These are phyloP conservation scores for Diabrotica undecimpunctata DNA, from an alignment of 1,140 invertebrate genomes.

Conservation along the genomic window DNA sequence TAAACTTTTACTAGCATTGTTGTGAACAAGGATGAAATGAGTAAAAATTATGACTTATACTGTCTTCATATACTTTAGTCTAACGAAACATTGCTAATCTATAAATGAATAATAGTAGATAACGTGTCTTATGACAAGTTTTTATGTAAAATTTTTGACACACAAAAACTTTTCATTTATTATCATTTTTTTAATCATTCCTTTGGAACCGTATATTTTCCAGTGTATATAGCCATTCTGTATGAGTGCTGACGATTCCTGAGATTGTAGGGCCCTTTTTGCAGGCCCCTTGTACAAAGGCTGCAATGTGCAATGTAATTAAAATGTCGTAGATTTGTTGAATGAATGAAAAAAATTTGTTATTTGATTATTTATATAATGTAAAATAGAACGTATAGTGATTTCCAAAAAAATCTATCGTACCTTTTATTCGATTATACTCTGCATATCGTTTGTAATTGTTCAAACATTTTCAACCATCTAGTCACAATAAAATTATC, in stretches of 20 bases:
- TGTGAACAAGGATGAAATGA: no score
- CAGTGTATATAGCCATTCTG: slow-evolving; percentile 7
- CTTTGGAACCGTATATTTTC: no score
- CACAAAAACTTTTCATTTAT: no score
- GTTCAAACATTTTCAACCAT: slow-evolving; percentile 46
- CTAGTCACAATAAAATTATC: slow-evolving; percentile 47
- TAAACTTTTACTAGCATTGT: no score
- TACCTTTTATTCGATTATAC: slow-evolving; percentile 43
- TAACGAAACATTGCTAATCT: no score
- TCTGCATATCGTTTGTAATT: slow-evolving; percentile 49
- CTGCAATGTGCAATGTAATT: slow-evolving; percentile 42
- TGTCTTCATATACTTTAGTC: no score
- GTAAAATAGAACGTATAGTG: slow-evolving; percentile 23
- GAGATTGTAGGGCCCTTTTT: slow-evolving; percentile 32
- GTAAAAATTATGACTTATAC: no score
- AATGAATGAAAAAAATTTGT: slow-evolving; percentile 19
- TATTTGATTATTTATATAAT: slow-evolving; percentile 22
- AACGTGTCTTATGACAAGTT: no score
- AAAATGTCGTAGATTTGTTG: slow-evolving; percentile 12
- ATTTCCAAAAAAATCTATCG: slow-evolving; percentile 34
- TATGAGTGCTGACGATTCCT: slow-evolving; percentile 13
- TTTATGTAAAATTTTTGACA: no score
- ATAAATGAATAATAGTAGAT: no score
- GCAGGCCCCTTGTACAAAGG: slow-evolving; percentile 36
- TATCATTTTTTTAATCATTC: no score